Percentiles rank a stretch among this genome's conserved stretches.
phyloP scores from a whole-genome alignment of 2,888 invertebrate genomes.

The Thymelicus acteon region DNA sequence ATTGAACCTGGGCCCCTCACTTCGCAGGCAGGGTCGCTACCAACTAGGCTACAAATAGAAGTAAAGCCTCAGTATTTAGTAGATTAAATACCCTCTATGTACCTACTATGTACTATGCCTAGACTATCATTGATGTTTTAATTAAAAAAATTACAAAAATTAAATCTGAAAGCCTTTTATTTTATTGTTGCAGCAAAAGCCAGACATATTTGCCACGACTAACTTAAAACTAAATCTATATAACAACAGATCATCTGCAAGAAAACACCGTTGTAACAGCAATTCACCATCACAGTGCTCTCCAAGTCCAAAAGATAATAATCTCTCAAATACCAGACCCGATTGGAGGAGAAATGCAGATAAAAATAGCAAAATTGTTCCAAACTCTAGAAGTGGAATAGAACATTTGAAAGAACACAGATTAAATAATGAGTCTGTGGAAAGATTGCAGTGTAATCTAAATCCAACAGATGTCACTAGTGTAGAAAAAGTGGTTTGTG shows the following conservation, averaged over 20 bases:
- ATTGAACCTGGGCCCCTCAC: too few species aligned
- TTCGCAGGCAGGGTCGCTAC: too few species aligned
- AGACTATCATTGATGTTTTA: too few species aligned
- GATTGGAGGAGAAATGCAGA: background rate
- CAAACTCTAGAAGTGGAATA: background rate
- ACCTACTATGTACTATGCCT: too few species aligned
- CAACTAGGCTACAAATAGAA: too few species aligned
- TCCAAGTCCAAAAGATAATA: background rate
- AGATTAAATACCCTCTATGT: too few species aligned
- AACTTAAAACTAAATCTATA: constrained; percentile 51
- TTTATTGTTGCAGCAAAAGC: constrained; percentile 64
- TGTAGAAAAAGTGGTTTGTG: constrained; percentile 46
- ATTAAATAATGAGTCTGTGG: background rate
- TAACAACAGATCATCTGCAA: constrained; percentile 40
- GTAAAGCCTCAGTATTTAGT: too few species aligned
- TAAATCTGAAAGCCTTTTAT: too few species aligned
- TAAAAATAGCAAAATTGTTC: background rate
- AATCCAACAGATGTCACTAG: background rate
- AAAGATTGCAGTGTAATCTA: background rate
- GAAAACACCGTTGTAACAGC: constrained; percentile 58
- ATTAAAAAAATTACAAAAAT: too few species aligned
- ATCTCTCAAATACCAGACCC: constrained; percentile 13
- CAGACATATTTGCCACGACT: constrained; percentile 67
- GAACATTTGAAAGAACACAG: background rate
- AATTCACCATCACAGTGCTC: constrained; percentile 45